Evolutionary conservation across 2,113 vertebrate genomes (phyloP), one percentile per base, ranked within the genome.

Genomic region (Scopus umbretta): DNA sequence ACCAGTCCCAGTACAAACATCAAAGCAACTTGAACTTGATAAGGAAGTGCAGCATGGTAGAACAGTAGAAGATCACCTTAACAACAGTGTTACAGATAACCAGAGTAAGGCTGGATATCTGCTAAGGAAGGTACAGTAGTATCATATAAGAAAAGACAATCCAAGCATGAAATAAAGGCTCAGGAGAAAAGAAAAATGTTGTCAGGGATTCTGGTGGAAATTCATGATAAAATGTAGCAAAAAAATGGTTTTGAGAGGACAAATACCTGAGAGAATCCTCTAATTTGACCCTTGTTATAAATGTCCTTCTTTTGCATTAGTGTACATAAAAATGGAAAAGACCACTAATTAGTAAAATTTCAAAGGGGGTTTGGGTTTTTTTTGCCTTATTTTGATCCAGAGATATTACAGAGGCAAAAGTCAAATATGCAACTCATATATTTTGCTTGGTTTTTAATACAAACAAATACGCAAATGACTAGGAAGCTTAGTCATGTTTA

Each of bases 351-450:
- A 68, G 10, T 17, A 56, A 3, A 52, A 21, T 68, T 56, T 67
- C 23, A 82, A 42, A 78, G 27, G 68, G 15, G 2, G 2, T 30
- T 7, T 12, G 14, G 2, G 2, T 0, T 2, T 15, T 47, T 30
- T 74, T 71, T 70, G 3, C 19, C 22, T 78, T 83, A n/a, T 43
- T 61, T 79, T 56, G 15, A 45, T 56, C 16, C 23, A 66, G 42
- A 70, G 38, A 34, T 81, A 42, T 72, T 66, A n/a, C 12, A 67
- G 18, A 20, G 8, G 7, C 22, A 78, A 38, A 80, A 82, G 11
- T 36, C 58, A 71, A 43, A 49, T 53, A 59, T 45, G 21, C 9
- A 70, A 32, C 10, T 47, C 10, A n/a, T n/a, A n/a, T n/a, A n/a
- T n/a, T n/a, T n/a, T n/a, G n/a, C n/a, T n/a, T n/a, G n/a, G n/a